Base-by-base conservation (phyloP, 2,888 invertebrate species). In the Aricia artaxerxes region DNA sequence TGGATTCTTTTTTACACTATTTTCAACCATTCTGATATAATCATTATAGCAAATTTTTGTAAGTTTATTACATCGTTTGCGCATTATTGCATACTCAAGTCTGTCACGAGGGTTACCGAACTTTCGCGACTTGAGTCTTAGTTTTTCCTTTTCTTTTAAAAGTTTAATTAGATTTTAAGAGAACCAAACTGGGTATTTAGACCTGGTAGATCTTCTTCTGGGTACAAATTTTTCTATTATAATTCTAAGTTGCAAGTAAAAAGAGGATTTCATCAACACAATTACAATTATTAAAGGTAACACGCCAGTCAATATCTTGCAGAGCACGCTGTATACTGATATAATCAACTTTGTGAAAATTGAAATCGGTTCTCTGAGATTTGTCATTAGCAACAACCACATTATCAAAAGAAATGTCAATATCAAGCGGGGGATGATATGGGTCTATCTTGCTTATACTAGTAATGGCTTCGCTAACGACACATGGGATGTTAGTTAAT, bases 111-210 rank as follows among this genome's bases (percentile, higher is more conserved):
- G 69, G 31, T 60, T 60, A 16, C n/a, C n/a, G 16, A 69, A 69
- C 13, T 69, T 69, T 9, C 69, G 69, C 24, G 9, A 69, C 11
- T 69, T 69, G 7, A 9, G 69, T 31, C 69, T 35, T 31, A 69
- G 24, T 24, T 31, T 69, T 31, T 69, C 69, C 13, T 69, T 69
- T 69, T 69, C 69, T 11, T 69, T 69, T 7, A 69, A 11, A 31
- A 69, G 69, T 24, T 31, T 69, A 13, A 69, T 69, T 31, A 69
- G 31, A 11, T 69, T 31, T 6, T 4, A 3, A 9, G 35, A 31
- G 31, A 69, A 69, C 69, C 69, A 69, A 31, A 24, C 5, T 11
- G 69, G 69, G n/a, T 69, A 69, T 69, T 69, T 24, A 31, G 69
- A 24, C 31, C 31, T 9, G 31, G 31, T 7, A 13, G 24, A 11